Conservation (phyloP, 2,797 vertebrate species). For the Gymnoscopelus braueri region DNA sequence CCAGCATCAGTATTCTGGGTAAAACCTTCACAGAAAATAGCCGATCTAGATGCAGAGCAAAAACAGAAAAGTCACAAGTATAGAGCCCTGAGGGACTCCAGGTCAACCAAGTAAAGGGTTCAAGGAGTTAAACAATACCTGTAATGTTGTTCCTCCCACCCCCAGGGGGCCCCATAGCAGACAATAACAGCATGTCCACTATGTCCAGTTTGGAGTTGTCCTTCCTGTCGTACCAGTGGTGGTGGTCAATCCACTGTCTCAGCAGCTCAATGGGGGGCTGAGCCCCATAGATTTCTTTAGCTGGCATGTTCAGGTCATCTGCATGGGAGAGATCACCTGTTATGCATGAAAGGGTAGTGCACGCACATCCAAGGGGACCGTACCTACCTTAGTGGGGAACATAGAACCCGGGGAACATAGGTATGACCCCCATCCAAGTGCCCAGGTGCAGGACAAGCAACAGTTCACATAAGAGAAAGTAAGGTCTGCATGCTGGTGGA, state of each 20-base stretch:
- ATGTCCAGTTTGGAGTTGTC: slow-evolving; percentile 87
- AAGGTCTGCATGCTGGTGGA: too few relatives aligned
- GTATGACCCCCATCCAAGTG: background rate
- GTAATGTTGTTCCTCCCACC: slow-evolving; percentile 93
- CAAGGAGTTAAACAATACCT: slow-evolving; percentile 72
- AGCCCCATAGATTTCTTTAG: slow-evolving; percentile 92
- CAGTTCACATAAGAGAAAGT: too few relatives aligned
- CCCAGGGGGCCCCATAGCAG: slow-evolving; percentile 95
- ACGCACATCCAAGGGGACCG: too few relatives aligned
- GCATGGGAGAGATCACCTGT: slow-evolving; percentile 12
- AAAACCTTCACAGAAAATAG: too few relatives aligned
- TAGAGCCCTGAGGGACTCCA: too few relatives aligned
- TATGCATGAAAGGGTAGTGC: background rate
- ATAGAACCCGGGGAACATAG: too few relatives aligned
- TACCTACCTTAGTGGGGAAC: too few relatives aligned
- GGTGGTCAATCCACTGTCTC: slow-evolving; percentile 92
- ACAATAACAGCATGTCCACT: slow-evolving; percentile 85
- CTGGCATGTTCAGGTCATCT: slow-evolving; percentile 98
- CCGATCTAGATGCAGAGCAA: too few relatives aligned
- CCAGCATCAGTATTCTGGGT: too few relatives aligned
- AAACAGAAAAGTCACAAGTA: too few relatives aligned
- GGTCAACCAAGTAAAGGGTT: too few relatives aligned
- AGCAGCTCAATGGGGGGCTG: slow-evolving; percentile 94
- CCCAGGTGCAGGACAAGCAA: too few relatives aligned
- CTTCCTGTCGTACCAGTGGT: slow-evolving; percentile 94